Evolutionary conservation across 2,797 vertebrate species (phyloP), one percentile per base, ranked within the genome.

Genomic region (Epinephelus coioides): DNA sequence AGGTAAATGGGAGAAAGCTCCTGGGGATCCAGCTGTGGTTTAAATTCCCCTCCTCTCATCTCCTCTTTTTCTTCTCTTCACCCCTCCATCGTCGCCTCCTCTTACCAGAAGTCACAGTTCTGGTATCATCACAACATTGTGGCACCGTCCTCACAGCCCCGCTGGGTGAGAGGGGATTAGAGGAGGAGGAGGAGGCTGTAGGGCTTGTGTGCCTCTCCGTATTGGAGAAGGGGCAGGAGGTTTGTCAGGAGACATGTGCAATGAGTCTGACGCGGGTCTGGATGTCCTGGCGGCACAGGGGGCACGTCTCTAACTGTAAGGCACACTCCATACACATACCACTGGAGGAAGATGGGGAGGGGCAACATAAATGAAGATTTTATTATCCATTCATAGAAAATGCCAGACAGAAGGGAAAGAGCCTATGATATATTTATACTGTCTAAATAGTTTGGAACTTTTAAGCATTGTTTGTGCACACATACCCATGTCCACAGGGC

Each of bases 281-380:
- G 95, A 99, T 99, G 94, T 99, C 98, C 93, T 99, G 97, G 86
- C 98, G 98, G 95, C 98, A 99, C 95, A 99, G 95, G 19, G 98
- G 98, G 95, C 98, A 99, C 83, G 97, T 99, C 95, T 99, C 98
- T 94, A 99, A 95, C 88, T 98, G 98, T 97, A 99, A 98, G 96
- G 98, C 98, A 98, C 98, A 99, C 93, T 98, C 97, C 98, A 99
- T 99, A 94, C 98, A 99, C 92, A 99, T 96, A 92, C 98, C 98
- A 84, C 98, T 99, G 91, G 10, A 69, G 27, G 30, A 73, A 62
- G 17, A 83, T 0, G 0, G 23, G 8, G 2, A n/a, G 10, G 0
- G 0, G 43, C 21, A 40, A 73, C 14, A 53, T 0, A 27, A 54
- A 55, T 2, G 34, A 49, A 73, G 11, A 2, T 40, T 21, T 51